Evolutionary conservation across 2,797 vertebrate genomes (phyloP).

Genomic region (Saxicola maurus): DNA sequence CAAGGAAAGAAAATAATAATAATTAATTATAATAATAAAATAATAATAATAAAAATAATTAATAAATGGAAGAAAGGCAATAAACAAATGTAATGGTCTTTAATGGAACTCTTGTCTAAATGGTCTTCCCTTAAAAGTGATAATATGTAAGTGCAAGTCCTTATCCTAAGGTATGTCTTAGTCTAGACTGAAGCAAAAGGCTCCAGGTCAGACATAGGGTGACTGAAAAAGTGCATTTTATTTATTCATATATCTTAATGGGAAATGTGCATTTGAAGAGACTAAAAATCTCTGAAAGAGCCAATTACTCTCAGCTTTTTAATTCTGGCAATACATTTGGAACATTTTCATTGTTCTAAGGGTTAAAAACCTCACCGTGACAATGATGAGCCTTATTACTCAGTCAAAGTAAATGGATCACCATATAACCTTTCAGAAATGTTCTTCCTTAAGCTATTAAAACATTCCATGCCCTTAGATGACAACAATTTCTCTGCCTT

Average conservation of each 20-base stretch:
- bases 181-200: background rate
- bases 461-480: slow-evolving; percentile 88
- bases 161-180: background rate
- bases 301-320: slow-evolving; percentile 63
- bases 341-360: slow-evolving; percentile 76
- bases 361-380: slow-evolving; percentile 75
- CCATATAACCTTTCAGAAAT: slow-evolving; percentile 82
- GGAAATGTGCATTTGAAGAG: background rate
- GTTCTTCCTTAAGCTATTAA: slow-evolving; percentile 84
- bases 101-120: background rate
- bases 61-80: background rate
- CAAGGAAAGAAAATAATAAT: slow-evolving; percentile 7
- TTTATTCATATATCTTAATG: slow-evolving; percentile 49
- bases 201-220: background rate
- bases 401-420: slow-evolving; percentile 84
- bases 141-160: background rate
- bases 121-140: background rate
- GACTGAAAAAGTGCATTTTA: slow-evolving; percentile 23
- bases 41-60: no score
- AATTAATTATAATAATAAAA: no score
- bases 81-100: background rate
- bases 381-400: slow-evolving; percentile 81
- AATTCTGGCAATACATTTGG: slow-evolving; percentile 50
- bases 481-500: slow-evolving; percentile 90
- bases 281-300: slow-evolving; percentile 38